phyloP scores from a whole-genome alignment of 2,888 invertebrate genomes.

The Epirrita christyi region DNA sequence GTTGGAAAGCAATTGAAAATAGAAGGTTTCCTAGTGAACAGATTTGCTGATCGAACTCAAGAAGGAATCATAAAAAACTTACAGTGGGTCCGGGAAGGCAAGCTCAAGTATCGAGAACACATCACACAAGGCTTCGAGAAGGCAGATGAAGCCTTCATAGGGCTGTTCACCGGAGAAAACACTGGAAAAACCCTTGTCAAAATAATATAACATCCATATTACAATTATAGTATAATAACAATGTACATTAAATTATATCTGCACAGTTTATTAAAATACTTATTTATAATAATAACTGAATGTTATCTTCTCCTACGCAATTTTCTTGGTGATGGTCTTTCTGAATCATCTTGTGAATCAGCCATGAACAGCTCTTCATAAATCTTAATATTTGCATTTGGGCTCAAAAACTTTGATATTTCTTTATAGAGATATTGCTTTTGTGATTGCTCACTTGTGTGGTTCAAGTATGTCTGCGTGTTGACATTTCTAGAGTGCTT shows the following conservation, averaged over 20 bases:
- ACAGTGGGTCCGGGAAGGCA: constrained; percentile 87
- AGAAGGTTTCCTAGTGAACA: constrained; percentile 85
- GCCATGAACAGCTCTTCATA: constrained; percentile 76
- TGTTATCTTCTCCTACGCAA: constrained; percentile 51
- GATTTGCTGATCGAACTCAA: constrained; percentile 80
- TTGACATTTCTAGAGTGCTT: constrained; percentile 40
- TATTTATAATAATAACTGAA: constrained; percentile 7
- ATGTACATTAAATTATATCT: neutral
- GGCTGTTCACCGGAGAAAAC: constrained; percentile 85
- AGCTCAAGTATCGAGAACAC: constrained; percentile 87
- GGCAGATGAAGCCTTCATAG: constrained; percentile 86
- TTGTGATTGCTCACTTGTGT: constrained; percentile 16
- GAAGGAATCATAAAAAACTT: constrained; percentile 86
- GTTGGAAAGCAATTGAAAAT: constrained; percentile 85
- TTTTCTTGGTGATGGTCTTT: constrained; percentile 44
- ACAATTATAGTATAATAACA: no score
- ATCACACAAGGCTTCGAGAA: constrained; percentile 87
- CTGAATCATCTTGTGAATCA: constrained; percentile 31
- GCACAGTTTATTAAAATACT: neutral
- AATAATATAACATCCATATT: constrained; percentile 56
- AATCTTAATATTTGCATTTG: constrained; percentile 61
- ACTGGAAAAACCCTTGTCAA: constrained; percentile 88
- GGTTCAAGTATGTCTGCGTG: constrained; percentile 54
- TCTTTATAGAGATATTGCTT: constrained; percentile 59
- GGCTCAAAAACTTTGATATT: constrained; percentile 70